These are phyloP conservation scores for Homalodisca vitripennis DNA, from an alignment of 1,140 invertebrate genomes.

Conservation along the genomic window DNA sequence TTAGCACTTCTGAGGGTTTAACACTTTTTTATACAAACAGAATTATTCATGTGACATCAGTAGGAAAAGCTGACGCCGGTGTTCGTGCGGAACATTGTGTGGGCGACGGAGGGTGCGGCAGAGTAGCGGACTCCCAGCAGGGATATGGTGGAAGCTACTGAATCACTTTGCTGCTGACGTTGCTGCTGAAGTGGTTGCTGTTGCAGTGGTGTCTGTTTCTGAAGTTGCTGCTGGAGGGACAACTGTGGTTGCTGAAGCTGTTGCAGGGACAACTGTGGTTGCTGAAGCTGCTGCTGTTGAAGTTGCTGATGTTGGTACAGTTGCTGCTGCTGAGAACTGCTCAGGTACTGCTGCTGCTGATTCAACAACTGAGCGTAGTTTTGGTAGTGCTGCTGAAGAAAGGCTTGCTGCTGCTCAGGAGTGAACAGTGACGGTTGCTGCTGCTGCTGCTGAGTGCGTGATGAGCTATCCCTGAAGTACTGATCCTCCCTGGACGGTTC, in stretches of 20 bases:
- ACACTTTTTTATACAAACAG: too few species aligned
- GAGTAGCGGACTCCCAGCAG: conserved; percentile 24
- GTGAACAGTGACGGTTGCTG: conserved; percentile 35
- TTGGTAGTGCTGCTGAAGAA: conserved; percentile 30
- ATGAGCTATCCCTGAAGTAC: too few species aligned
- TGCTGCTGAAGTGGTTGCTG: conserved; percentile 34
- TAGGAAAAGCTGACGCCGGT: background rate
- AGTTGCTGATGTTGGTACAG: conserved; percentile 57
- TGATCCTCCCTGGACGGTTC: background rate
- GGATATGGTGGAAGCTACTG: background rate
- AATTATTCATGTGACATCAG: too few species aligned
- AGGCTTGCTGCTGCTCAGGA: conserved; percentile 25
- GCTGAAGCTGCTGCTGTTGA: conserved; percentile 50
- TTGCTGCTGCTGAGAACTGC: conserved; percentile 40
- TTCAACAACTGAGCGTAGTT: conserved; percentile 31
- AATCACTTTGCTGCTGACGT: conserved; percentile 29
- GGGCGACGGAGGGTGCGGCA: background rate
- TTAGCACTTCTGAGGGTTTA: too few species aligned
- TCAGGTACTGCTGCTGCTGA: conserved; percentile 36
- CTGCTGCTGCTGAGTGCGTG: conserved; percentile 48
- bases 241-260: conserved; percentile 33
- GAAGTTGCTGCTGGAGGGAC: conserved; percentile 39
- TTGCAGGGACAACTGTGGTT: conserved; percentile 47
- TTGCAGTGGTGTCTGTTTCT: conserved; percentile 33
- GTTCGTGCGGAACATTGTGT: background rate